phyloP scores from a whole-genome alignment of 2,888 invertebrate species.

The Podabrus alpinus region DNA sequence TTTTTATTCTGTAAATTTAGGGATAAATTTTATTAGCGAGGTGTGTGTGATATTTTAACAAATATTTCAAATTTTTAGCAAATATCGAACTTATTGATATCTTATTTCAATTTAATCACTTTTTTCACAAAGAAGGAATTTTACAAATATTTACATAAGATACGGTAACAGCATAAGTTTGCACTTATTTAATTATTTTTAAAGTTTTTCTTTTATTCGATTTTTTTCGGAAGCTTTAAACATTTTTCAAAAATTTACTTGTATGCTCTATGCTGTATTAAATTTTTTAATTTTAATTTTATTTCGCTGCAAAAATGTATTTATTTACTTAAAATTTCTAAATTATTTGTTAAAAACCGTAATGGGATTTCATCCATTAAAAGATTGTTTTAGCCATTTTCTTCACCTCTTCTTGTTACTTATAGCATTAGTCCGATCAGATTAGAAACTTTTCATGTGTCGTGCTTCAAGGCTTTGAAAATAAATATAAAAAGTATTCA shows the following conservation, averaged over 20 bases:
- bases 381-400: neutral
- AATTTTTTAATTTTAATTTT: neutral
- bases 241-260: neutral
- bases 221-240: neutral
- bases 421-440: no score
- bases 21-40: neutral
- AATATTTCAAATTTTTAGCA: neutral
- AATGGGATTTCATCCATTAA: neutral
- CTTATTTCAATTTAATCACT: neutral
- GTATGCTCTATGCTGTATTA: neutral
- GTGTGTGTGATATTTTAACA: neutral
- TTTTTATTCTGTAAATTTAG: neutral
- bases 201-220: neutral
- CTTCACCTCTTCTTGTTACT: neutral
- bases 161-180: neutral
- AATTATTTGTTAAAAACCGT: neutral
- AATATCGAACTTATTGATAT: neutral
- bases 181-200: neutral
- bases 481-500: neutral
- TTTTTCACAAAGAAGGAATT: neutral
- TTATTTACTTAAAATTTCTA: neutral
- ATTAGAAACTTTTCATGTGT: neutral
- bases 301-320: neutral
- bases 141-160: neutral
- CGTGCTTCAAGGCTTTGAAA: neutral